Base-by-base conservation (phyloP, 1,140 invertebrate genomes). In the Wasmannia auropunctata region DNA sequence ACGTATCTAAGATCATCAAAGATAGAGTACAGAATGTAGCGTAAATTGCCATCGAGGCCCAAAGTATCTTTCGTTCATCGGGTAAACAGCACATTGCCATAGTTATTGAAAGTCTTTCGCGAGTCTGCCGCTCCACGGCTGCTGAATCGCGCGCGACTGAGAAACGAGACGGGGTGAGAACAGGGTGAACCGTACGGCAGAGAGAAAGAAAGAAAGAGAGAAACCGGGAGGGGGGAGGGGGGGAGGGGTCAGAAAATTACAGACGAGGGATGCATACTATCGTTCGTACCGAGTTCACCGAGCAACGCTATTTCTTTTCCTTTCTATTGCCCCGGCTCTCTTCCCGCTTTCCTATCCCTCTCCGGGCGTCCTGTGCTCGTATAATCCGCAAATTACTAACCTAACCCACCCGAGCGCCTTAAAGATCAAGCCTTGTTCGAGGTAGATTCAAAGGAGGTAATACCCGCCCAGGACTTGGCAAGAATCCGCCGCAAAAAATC, bases 311-410 rank as follows among this genome's bases (percentile, higher is more conserved):
- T 83, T 58, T 49, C 62, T 34, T 85, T 69, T 76, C 37, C 70
- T 54, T 72, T 72, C 51, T 74, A 37, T 34, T 40, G 19, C 56
- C 63, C 58, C 25, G 11, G 43, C 40, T 84, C n/a, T 60, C 67
- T 46, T 28, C 63, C 51, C 46, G 37, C 60, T 51, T n/a, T 40
- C 54, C 49, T 84, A 28, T 63, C 46, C 51, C 62, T 80, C 72
- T 31, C 37, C 65, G 31, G 4, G 63, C 77, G 46, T 88, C 87
- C 86, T 88, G n/a, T n/a, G 86, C 89, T 88, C 87, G 91, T 93
- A 93, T 93, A 94, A 94, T 93, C 90, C 93, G 90, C 92, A 93
- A 94, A 93, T 94, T 94, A 93, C 93, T 92, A 93, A 92, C 92
- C 91, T 87, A 91, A 89, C 92, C 91, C 87, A n/a, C n/a, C 85